Evolutionary conservation across 2,888 invertebrate species (phyloP).

Genomic region (Ferdinandea cuprea): DNA sequence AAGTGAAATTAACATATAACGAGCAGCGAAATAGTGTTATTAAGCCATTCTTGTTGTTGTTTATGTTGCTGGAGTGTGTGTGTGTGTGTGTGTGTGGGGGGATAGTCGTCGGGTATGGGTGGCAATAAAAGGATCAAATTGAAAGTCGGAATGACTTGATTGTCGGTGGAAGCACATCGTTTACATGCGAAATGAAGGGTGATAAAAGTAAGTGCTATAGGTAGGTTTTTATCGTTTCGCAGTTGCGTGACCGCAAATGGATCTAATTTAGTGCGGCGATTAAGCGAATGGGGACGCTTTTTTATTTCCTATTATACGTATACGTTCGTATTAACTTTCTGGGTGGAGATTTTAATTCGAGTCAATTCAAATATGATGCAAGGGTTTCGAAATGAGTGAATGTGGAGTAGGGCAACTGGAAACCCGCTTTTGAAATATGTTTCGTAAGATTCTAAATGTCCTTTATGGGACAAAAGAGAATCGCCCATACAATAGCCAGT

Average conservation of each 20-base stretch:
- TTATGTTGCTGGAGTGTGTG: neutral
- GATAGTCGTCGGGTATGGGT: neutral
- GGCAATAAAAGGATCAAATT: constrained; percentile 59
- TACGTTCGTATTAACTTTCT: too few relatives aligned
- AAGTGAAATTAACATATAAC: constrained; percentile 71
- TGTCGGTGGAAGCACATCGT: constrained; percentile 37
- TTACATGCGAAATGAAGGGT: constrained; percentile 31
- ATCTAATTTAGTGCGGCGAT: constrained; percentile 17
- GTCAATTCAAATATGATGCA: too few relatives aligned
- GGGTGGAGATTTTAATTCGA: too few relatives aligned
- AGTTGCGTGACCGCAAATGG: constrained; percentile 56
- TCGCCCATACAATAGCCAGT: too few relatives aligned
- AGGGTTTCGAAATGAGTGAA: too few relatives aligned
- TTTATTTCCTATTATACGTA: neutral
- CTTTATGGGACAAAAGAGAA: too few relatives aligned
- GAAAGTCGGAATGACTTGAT: constrained; percentile 54
- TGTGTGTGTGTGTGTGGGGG: too few relatives aligned
- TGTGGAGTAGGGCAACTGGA: too few relatives aligned
- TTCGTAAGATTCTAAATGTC: too few relatives aligned
- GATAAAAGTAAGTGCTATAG: constrained; percentile 41
- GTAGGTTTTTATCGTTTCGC: constrained; percentile 25
- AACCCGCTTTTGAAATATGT: too few relatives aligned
- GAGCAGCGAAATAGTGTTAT: constrained; percentile 67
- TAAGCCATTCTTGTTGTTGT: constrained; percentile 39
- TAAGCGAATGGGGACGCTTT: neutral